phyloP scores from a whole-genome alignment of 2,797 vertebrate genomes.

The Anniella stebbinsi region DNA sequence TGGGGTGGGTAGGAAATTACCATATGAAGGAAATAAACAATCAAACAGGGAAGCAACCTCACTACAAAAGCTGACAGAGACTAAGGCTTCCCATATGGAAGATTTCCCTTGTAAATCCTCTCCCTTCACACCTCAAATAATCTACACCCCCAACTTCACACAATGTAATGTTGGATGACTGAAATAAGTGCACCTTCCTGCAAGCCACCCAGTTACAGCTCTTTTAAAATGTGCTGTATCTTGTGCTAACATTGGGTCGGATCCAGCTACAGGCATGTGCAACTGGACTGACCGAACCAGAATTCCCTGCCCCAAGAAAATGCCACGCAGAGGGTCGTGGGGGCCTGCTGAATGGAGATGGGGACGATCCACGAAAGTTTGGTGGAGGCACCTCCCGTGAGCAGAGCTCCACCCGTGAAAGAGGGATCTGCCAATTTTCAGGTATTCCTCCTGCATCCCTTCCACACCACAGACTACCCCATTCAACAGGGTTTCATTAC shows the following conservation, averaged over 20 bases:
- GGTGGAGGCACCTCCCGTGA: too few relatives aligned
- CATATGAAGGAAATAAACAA: background rate
- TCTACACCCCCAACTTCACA: background rate
- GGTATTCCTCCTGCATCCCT: too few relatives aligned
- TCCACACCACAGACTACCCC: too few relatives aligned
- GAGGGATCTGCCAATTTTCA: too few relatives aligned
- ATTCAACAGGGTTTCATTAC: too few relatives aligned
- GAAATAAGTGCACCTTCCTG: background rate
- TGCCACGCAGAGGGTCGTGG: too few relatives aligned
- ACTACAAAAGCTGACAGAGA: background rate
- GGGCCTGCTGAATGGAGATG: too few relatives aligned
- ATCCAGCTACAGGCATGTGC: too few relatives aligned
- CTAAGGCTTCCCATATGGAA: background rate
- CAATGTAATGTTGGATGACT: background rate
- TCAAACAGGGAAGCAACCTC: background rate
- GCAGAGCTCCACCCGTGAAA: too few relatives aligned
- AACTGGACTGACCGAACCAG: too few relatives aligned
- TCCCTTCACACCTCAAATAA: background rate
- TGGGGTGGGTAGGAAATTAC: background rate
- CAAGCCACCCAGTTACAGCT: background rate
- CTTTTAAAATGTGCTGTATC: background rate
- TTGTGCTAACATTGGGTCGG: background rate
- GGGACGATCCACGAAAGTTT: too few relatives aligned
- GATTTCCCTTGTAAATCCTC: background rate
- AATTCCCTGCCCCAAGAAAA: too few relatives aligned